phyloP scores from a whole-genome alignment of 2,113 vertebrate species.

The Gasterosteus aculeatus region DNA sequence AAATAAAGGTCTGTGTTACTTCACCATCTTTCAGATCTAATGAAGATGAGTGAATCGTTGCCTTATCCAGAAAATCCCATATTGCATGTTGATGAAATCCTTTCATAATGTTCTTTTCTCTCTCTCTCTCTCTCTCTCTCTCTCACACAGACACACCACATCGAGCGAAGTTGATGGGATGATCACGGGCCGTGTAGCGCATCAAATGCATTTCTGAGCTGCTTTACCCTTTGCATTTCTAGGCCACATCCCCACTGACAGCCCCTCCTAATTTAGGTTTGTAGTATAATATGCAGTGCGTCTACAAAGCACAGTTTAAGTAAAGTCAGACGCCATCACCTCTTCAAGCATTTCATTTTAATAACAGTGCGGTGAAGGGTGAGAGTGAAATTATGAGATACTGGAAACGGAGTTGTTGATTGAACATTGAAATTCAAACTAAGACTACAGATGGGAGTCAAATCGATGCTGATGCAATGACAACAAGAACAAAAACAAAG shows the following conservation, averaged over 20 bases:
- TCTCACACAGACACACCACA: slow-evolving; percentile 31
- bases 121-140: neutral
- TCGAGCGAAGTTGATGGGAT: slow-evolving; percentile 72
- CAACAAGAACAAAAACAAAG: neutral
- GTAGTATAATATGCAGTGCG: slow-evolving; percentile 44
- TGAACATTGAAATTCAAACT: neutral
- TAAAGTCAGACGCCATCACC: neutral
- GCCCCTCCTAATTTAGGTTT: slow-evolving; percentile 35
- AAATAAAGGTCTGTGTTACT: slow-evolving; percentile 65
- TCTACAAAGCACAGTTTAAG: slow-evolving; percentile 33
- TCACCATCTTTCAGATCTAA: slow-evolving; percentile 58
- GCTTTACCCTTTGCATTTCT: slow-evolving; percentile 58
- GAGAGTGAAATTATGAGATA: neutral
- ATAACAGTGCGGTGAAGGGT: slow-evolving; percentile 23
- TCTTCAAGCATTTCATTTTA: slow-evolving; percentile 44
- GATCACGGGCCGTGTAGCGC: slow-evolving; percentile 66
- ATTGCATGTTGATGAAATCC: slow-evolving; percentile 73
- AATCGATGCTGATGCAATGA: neutral
- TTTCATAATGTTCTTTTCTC: slow-evolving; percentile 58
- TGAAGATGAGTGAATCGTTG: slow-evolving; percentile 66
- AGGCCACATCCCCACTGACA: slow-evolving; percentile 42
- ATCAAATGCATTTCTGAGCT: slow-evolving; percentile 69
- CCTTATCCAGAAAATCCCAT: slow-evolving; percentile 60
- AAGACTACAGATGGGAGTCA: neutral
- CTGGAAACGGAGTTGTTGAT: neutral